Base-by-base conservation (phyloP, 2,113 vertebrate species). In the Oenanthe oenanthe region DNA sequence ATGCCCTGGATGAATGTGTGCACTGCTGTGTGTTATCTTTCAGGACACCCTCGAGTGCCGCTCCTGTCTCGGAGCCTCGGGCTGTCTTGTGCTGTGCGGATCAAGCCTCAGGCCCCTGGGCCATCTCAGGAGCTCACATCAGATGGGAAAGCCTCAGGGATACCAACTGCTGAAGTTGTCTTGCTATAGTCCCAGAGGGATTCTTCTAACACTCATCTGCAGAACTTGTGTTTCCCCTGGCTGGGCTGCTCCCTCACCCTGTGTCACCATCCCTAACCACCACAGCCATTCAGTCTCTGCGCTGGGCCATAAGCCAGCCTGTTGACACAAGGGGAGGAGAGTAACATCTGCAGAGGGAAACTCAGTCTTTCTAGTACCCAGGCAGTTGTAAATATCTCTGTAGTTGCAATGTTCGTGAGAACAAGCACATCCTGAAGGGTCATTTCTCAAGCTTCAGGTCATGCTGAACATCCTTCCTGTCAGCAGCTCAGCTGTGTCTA, bases 401-500 rank as follows among this genome's bases (percentile, higher is more conserved):
- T 2, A 2, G 53, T 54, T 2, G 0, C n/a, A 78, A 9, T 29
- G 19, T 48, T 90, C 4, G 0, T 0, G 1, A n/a, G 42, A 88
- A 26, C 15, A 70, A 57, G 21, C 17, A 45, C 34, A 56, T 45
- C 38, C 28, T 38, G 43, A 29, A 53, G 32, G 29, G 47, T 85
- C 66, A 25, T 34, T 72, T 57, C 75, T 90, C 22, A 47, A 57
- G 42, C 36, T 45, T 87, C 32, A 3, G 13, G 34, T 67, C 32
- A n/a, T 10, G 6, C 38, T 81, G 74, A 48, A 58, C 29, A 29
- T 88, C 66, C 12, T 85, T 75, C 32, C 57, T 82, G 18, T 47
- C 8, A 4, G 70, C 20, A 72, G 40, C 57, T 77, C 48, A 72
- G 32, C 53, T 88, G 43, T 75, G 43, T n/a, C 62, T 11, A 2